Base-by-base conservation (phyloP, 2,888 invertebrate species). In the Cheilosia vernalis region DNA sequence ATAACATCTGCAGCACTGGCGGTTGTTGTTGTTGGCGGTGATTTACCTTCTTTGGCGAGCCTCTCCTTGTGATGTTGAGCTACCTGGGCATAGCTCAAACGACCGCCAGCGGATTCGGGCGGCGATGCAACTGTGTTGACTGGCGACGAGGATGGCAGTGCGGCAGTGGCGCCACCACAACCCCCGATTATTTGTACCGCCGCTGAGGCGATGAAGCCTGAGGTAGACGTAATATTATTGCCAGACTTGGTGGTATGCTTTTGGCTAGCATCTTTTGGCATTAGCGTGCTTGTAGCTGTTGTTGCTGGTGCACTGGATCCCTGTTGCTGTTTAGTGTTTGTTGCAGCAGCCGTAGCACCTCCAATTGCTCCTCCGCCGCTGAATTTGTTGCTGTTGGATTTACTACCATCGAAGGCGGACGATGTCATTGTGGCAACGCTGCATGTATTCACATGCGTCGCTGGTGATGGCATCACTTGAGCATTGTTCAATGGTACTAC, bases 1-100 rank as follows among this genome's bases (percentile, higher is more conserved):
- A 19, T 51, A 56, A 44, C 63, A 63, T 70, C 83, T 27, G 42
- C 24, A 13, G 51, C 37, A 37, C 13, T 13, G 10, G 37, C 37
- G 13, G 37, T 37, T 15, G 27, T 58, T 15, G 27, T 7, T 7
- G 27, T 27, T 21, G 81, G 33, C 67, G 42, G 44, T 21, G 76
- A 60, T 44, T 81, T 76, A 17, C 80, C 81, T 30, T 76, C 80
- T 76, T 77, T 83, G 49, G 87, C 90, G 15, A 88, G 74, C 72
- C 91, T 91, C 87, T 94, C 93, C 88, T 94, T 94, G 88, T 94
- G 93, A 90, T 94, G 94, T 89, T 95, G 95, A 47, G 95, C 95
- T 81, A 94, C 95, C 91, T 95, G 95, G 83, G 95, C 95, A 90
- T 95, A 95, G 90, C 94, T 95, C 90, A 95, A 92, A 63, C 91